Conservation (phyloP, 1,140 invertebrate genomes). For the Diabrotica virgifera region DNA sequence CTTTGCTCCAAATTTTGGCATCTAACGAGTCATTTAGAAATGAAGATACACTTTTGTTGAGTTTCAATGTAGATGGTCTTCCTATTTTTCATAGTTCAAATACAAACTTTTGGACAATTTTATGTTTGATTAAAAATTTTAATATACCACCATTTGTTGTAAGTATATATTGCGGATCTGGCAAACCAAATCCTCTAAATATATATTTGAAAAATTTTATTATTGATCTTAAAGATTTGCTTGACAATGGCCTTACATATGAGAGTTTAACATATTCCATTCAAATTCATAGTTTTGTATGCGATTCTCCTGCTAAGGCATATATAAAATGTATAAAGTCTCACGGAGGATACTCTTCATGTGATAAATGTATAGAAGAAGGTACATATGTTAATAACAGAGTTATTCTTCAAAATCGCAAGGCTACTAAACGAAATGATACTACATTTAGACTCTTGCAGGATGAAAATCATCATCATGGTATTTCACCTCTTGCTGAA, state of each 20-base stretch:
- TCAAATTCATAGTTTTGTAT: constrained; percentile 24
- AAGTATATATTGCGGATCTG: constrained; percentile 22
- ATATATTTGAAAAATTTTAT: constrained; percentile 20
- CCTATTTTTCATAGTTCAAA: no score
- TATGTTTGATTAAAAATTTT: no score
- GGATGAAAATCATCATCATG: constrained; percentile 23
- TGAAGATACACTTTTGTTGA: no score
- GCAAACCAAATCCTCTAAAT: constrained; percentile 20
- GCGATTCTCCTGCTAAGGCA: constrained; percentile 29
- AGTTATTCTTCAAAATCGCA: constrained; percentile 1
- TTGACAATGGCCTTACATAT: constrained; percentile 10
- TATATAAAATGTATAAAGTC: constrained; percentile 24
- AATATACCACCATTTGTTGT: no score
- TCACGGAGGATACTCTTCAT: constrained; percentile 15
- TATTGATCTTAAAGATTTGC: constrained; percentile 15
- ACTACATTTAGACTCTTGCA: constrained; percentile 8
- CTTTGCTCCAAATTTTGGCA: background rate
- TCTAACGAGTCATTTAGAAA: no score
- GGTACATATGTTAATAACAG: constrained; percentile 14
- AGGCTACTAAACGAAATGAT: constrained; percentile 14
- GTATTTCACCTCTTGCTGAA: constrained; percentile 11
- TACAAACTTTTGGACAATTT: no score
- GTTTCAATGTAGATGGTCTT: no score
- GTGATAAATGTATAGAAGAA: no score
- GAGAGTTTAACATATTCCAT: background rate